Base-by-base conservation (phyloP, 2,797 vertebrate genomes). In the Thaleichthys pacificus region DNA sequence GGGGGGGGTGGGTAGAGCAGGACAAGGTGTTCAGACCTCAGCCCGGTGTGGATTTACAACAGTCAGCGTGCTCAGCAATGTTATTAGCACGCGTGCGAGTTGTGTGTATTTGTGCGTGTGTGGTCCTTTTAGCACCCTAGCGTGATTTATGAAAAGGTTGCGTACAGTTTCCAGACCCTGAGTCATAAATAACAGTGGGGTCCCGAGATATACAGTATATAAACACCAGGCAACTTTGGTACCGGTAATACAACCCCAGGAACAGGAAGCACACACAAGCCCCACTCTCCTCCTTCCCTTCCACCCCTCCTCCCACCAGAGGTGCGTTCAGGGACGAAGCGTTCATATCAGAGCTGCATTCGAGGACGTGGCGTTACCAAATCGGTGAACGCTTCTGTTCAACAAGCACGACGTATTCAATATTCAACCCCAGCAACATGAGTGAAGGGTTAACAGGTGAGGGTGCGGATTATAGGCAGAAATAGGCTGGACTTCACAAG, bases 81-180 rank as follows among this genome's bases (percentile, higher is more conserved):
- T 15, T 47, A 30, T 14, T 8, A 42, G 63, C 15, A 22, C 9
- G 35, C 42, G 11, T 66, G 38, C 12, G 35, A 47, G 17, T 28
- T 30, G 30, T 38, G n/a, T 28, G 60, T 28, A 22, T 61, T 21
- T 61, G 60, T 61, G 60, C 24, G 60, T 61, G 60, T 61, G 60
- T 61, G 28, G 12, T 14, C 32, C 32, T 42, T n/a, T 66, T n/a
- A 42, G 35, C 63, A 42, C 62, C 30, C 32, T 8, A 19, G 19
- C 17, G 62, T 35, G 4, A 35, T 30, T 30, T 30, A 22, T 1
- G 35, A 38, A 65, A 1, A 38, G 9, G 17, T 65, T n/a, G 35
- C 17, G 32, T 38, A 65, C 30, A 21, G 32, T 22, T 17, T 5
- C 32, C 63, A 65, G 19, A 65, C 32, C 63, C n/a, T 0, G 19